Conservation (phyloP, 2,888 invertebrate species). For the Limenitis arthemis region DNA sequence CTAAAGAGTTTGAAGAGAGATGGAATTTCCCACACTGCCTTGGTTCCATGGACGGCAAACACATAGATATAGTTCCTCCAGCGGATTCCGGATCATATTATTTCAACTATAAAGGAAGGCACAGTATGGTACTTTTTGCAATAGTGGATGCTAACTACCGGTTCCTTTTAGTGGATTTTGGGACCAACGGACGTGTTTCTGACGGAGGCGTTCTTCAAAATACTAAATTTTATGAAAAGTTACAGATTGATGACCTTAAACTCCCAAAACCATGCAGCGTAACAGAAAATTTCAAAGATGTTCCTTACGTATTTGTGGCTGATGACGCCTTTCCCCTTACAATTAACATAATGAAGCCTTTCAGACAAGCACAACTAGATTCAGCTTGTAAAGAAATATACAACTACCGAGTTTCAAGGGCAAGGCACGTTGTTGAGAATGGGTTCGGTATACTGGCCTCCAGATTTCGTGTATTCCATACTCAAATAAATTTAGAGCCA, state of each 20-base stretch:
- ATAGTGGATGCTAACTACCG: conserved; percentile 5
- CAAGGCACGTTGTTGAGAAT: neutral
- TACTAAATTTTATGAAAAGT: conserved; percentile 1
- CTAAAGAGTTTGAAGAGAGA: conserved; percentile 5
- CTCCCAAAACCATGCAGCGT: conserved; percentile 2
- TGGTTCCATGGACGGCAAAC: conserved; percentile 3
- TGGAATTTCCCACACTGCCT: conserved; percentile 9
- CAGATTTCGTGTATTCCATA: neutral
- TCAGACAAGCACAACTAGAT: too few relatives aligned
- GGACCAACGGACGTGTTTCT: conserved; percentile 1
- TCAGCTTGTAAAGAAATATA: too few relatives aligned
- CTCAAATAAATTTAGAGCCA: neutral
- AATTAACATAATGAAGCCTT: too few relatives aligned
- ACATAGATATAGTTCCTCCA: conserved; percentile 1
- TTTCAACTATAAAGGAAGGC: conserved; percentile 7
- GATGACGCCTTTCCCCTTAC: too few relatives aligned
- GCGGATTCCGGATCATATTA: conserved; percentile 3
- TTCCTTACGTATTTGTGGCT: conserved; percentile 6
- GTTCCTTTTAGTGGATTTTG: conserved; percentile 4
- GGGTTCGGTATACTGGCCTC: neutral
- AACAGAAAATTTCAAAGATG: conserved; percentile 2
- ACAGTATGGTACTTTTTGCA: conserved; percentile 5
- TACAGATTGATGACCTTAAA: neutral
- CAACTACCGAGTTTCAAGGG: neutral
- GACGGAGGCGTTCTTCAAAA: conserved; percentile 4